Evolutionary conservation across 2,113 vertebrate genomes (phyloP).

Genomic region (Hydrolagus affinis): DNA sequence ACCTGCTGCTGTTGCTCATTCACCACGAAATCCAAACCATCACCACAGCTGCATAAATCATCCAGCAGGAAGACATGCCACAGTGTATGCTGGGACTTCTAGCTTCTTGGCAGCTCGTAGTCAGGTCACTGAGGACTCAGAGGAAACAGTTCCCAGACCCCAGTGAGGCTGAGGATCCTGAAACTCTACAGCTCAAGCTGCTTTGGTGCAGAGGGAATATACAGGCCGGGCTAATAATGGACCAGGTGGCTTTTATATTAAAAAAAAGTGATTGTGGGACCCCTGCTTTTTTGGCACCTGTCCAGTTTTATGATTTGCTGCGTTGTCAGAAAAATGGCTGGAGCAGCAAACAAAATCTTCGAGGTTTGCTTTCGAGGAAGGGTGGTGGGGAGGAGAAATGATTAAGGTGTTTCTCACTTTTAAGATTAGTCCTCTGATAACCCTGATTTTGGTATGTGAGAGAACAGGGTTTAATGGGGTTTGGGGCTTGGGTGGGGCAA

Average conservation of each 20-base stretch:
- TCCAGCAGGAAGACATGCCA: background rate
- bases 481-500: too few species aligned
- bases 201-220: background rate
- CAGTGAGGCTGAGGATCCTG: background rate
- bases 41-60: slow-evolving; percentile 46
- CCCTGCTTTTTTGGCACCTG: background rate
- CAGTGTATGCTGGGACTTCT: slow-evolving; percentile 31
- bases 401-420: background rate
- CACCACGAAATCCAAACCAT: slow-evolving; percentile 44
- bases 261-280: background rate
- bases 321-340: background rate
- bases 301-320: background rate
- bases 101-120: slow-evolving; percentile 39
- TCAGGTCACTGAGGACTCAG: slow-evolving; percentile 33
- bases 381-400: background rate
- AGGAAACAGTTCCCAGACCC: slow-evolving; percentile 42
- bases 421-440: background rate
- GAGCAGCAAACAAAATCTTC: background rate
- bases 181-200: slow-evolving; percentile 6
- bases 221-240: background rate
- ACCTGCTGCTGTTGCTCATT: slow-evolving; percentile 50
- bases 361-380: background rate
- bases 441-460: too few species aligned
- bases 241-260: background rate
- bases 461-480: too few species aligned